Percentiles rank a stretch among this genome's conserved stretches.
Conservation (phyloP, 2,888 invertebrate species). For the Molorchus minor region DNA sequence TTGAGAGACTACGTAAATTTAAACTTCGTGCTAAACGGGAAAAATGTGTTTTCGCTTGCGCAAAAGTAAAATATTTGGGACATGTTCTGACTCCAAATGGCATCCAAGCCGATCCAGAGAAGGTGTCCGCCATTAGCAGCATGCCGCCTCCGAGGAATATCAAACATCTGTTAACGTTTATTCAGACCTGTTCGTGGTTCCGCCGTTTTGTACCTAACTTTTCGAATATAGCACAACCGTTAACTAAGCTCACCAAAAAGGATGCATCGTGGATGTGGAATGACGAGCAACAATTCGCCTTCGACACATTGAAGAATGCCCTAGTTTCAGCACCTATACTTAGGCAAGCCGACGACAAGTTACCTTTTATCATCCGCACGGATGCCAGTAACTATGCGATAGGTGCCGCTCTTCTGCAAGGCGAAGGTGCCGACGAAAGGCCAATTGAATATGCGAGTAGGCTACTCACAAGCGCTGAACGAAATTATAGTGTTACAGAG, state of each 20-base stretch:
- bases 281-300: conserved; percentile 17
- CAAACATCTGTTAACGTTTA: conserved; percentile 40
- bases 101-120: conserved; percentile 6
- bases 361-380: conserved; percentile 32
- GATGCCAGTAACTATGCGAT: conserved; percentile 30
- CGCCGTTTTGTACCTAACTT: conserved; percentile 32
- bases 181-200: conserved; percentile 46
- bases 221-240: conserved; percentile 15
- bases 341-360: conserved; percentile 6
- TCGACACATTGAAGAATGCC: conserved; percentile 2
- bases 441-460: conserved; percentile 35
- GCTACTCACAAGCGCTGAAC: conserved; percentile 23
- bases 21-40: conserved; percentile 21
- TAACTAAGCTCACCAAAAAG: conserved; percentile 21
- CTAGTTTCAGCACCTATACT: conserved; percentile 24
- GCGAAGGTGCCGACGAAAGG: conserved; percentile 23
- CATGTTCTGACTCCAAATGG: conserved; percentile 20
- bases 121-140: conserved; percentile 18
- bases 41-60: conserved; percentile 16
- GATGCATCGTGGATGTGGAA: conserved; percentile 22
- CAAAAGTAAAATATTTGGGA: conserved; percentile 10
- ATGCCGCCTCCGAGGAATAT: conserved; percentile 25
- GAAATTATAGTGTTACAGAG: conserved; percentile 34
- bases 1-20: conserved; percentile 26
- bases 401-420: conserved; percentile 33